Evolutionary conservation across 2,888 invertebrate genomes (phyloP).

Genomic region (Gasteruption jaculator): DNA sequence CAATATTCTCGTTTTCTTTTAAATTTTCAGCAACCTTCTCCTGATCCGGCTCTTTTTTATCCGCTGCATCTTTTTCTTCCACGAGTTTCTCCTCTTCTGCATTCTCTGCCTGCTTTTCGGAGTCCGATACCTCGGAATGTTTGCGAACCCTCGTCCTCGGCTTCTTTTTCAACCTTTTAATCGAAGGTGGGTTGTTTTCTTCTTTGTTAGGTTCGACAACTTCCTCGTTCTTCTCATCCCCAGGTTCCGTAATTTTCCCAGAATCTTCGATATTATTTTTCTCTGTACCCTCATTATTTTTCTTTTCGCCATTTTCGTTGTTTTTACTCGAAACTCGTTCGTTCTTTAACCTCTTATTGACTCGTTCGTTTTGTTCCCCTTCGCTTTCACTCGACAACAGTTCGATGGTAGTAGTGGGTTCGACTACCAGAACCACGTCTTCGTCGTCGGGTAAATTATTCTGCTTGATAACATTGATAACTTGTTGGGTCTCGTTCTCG

Average conservation of each 20-base stretch:
- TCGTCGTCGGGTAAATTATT: constrained; percentile 38
- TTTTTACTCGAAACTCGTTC: constrained; percentile 22
- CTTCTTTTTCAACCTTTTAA: constrained; percentile 21
- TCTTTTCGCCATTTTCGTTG: constrained; percentile 12
- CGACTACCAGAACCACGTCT: constrained; percentile 46
- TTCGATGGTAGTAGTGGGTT: constrained; percentile 46
- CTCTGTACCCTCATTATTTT: constrained; percentile 1
- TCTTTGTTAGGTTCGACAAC: constrained; percentile 14
- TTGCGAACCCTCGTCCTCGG: no score
- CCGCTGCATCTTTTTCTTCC: constrained; percentile 19
- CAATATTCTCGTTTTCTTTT: constrained; percentile 2
- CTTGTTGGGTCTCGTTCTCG: constrained; percentile 28
- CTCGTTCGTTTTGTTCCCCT: constrained; percentile 23
- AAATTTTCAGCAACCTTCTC: constrained; percentile 4
- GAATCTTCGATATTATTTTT: constrained; percentile 10
- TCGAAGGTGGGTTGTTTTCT: constrained; percentile 14
- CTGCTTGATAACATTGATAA: constrained; percentile 35
- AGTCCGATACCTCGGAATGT: no score
- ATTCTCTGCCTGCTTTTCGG: no score
- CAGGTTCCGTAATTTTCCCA: no score
- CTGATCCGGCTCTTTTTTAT: neutral
- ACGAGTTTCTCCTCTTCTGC: no score
- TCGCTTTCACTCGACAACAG: constrained; percentile 45
- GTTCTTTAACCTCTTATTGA: constrained; percentile 27
- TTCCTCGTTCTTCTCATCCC: constrained; percentile 17